Conservation (phyloP, 2,888 invertebrate genomes). For the Arrhopalites spinosus region DNA sequence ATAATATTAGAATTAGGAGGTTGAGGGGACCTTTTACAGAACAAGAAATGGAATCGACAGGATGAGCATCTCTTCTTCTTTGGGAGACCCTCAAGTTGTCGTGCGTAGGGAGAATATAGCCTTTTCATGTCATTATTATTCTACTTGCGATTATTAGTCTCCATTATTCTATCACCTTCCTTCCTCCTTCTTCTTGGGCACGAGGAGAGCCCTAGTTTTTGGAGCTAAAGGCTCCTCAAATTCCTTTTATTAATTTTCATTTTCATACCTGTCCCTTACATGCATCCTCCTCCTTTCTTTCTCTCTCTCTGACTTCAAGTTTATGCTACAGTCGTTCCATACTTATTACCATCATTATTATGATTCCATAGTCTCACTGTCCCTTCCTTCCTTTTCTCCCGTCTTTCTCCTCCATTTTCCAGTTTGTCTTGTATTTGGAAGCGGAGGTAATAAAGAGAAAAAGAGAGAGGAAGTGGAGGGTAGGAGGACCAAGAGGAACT, state of each 20-base stretch:
- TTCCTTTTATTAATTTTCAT: conserved; percentile 3
- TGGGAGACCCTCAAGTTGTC: too few species aligned
- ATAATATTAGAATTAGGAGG: too few species aligned
- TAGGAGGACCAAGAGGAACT: not conserved
- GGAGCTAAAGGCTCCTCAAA: too few species aligned
- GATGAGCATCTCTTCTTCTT: too few species aligned
- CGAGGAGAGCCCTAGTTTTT: too few species aligned
- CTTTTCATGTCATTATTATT: conserved; percentile 24
- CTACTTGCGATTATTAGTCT: conserved; percentile 11
- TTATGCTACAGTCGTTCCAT: conserved; percentile 19
- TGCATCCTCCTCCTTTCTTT: not conserved
- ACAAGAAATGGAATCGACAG: too few species aligned
- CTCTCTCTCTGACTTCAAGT: not conserved
- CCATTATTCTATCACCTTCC: not conserved
- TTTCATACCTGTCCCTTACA: conserved; percentile 1
- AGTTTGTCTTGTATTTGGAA: not conserved
- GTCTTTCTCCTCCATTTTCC: not conserved
- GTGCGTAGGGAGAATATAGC: not conserved
- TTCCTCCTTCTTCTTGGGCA: not conserved
- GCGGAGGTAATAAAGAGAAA: not conserved
- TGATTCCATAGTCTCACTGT: not conserved
- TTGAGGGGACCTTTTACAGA: too few species aligned
- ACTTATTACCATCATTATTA: conserved; percentile 13
- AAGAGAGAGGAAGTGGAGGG: not conserved
- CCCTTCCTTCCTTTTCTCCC: too few species aligned